phyloP scores from a whole-genome alignment of 2,113 vertebrate genomes.

The Prionailurus bengalensis region DNA sequence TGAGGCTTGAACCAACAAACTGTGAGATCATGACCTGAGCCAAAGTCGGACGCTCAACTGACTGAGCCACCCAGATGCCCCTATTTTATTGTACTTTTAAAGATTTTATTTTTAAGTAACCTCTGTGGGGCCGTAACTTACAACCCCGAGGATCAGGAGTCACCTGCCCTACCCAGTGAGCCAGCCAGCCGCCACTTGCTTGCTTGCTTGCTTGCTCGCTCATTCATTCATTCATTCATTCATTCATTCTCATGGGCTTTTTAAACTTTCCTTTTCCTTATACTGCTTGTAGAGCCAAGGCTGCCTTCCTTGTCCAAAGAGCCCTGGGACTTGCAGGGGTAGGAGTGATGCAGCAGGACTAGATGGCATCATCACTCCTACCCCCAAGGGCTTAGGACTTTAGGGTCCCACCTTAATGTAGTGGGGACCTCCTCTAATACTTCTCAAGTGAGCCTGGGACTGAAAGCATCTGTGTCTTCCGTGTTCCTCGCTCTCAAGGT shows the following conservation, averaged over 20 bases:
- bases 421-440: background rate
- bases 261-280: background rate
- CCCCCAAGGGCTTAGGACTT: background rate
- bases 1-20: too few relatives aligned
- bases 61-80: too few relatives aligned
- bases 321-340: background rate
- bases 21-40: too few relatives aligned
- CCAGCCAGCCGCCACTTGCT: too few relatives aligned
- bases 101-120: background rate
- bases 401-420: background rate
- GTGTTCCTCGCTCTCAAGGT: background rate
- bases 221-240: too few relatives aligned
- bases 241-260: background rate
- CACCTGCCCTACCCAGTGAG: background rate
- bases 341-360: background rate
- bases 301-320: background rate
- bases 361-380: background rate
- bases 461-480: background rate
- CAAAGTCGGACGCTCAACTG: too few relatives aligned
- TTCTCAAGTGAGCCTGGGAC: background rate
- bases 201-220: too few relatives aligned
- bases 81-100: background rate
- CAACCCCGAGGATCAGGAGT: background rate
- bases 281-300: background rate
- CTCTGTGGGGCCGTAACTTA: background rate